Conservation (phyloP, 2,888 invertebrate species). For the Macrophya alboannulata region DNA sequence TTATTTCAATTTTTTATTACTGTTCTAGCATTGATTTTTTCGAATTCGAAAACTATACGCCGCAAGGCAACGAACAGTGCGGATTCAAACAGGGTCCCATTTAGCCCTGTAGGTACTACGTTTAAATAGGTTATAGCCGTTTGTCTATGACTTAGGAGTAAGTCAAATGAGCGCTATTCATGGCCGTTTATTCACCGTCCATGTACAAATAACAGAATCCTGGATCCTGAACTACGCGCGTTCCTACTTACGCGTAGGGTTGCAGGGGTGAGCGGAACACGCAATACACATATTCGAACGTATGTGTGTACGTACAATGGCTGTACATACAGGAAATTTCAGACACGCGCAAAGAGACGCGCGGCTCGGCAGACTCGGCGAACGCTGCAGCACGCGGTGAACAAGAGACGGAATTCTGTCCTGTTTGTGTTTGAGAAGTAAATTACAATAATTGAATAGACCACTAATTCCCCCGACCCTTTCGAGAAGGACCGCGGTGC, state of each 20-base stretch:
- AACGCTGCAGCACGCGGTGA: conserved; percentile 16
- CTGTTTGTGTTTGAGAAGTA: conserved; percentile 78
- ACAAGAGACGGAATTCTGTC: conserved; percentile 60
- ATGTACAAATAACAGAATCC: conserved; percentile 57
- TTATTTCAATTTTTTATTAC: not conserved
- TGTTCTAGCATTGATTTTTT: not conserved
- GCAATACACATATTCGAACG: conserved; percentile 55
- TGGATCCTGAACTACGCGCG: conserved; percentile 60
- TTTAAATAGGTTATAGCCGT: conserved; percentile 62
- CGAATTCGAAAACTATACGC: not conserved
- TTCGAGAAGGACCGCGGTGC: conserved; percentile 25
- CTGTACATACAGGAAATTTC: not conserved
- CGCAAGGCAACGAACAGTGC: not conserved
- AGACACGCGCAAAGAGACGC: conserved; percentile 10
- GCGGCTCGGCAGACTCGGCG: conserved; percentile 22
- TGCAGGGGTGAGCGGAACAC: conserved; percentile 58
- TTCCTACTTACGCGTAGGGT: conserved; percentile 61
- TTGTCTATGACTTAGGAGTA: conserved; percentile 58
- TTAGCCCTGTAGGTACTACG: conserved; percentile 54
- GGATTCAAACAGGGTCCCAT: conserved; percentile 66
- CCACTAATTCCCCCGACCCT: conserved; percentile 74
- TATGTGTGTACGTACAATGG: not conserved
- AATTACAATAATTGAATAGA: conserved; percentile 80
- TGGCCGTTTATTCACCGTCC: conserved; percentile 67
- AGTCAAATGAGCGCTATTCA: conserved; percentile 73